A percentile compares a stretch with the other conserved stretches of the same genome.
phyloP scores from a whole-genome alignment of 2,797 vertebrate genomes.

The Etheostoma nigrum region DNA sequence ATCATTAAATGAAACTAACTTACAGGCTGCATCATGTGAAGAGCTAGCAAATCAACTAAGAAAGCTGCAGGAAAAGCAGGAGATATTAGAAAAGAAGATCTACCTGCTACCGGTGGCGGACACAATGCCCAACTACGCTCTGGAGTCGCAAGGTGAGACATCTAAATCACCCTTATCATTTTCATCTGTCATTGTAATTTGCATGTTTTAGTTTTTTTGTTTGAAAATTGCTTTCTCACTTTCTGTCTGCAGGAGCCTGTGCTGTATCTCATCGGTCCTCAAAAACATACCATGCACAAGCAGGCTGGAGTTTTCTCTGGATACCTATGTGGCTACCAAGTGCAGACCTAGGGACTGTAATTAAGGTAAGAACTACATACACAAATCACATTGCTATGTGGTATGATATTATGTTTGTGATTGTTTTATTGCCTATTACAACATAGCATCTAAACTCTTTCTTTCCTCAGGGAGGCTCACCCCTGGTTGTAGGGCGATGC shows the following conservation, averaged over 20 bases:
- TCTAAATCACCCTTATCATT: not conserved
- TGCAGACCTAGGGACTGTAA: not conserved
- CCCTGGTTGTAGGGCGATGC: not conserved
- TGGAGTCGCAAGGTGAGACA: not conserved
- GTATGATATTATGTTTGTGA: not conserved
- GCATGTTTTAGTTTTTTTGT: not conserved
- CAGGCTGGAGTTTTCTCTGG: not conserved
- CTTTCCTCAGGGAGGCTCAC: conserved; percentile 1
- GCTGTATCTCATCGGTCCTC: not conserved
- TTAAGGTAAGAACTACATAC: conserved; percentile 6
- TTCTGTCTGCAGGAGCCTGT: not conserved
- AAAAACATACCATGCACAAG: not conserved
- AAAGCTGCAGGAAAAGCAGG: not conserved
- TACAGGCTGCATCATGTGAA: not conserved
- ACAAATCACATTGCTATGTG: not conserved
- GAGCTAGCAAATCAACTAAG: fast-evolving
- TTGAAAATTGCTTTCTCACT: not conserved
- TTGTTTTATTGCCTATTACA: not conserved
- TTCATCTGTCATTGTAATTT: not conserved
- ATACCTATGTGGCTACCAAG: not conserved
- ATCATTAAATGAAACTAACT: not conserved
- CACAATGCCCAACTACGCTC: not conserved
- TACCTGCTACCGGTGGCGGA: not conserved
- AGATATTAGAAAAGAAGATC: not conserved
- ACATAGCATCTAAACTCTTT: not conserved